These are phyloP conservation scores for Cyrtodaria siliqua DNA, from an alignment of 2,888 invertebrate genomes.

Conservation along the genomic window DNA sequence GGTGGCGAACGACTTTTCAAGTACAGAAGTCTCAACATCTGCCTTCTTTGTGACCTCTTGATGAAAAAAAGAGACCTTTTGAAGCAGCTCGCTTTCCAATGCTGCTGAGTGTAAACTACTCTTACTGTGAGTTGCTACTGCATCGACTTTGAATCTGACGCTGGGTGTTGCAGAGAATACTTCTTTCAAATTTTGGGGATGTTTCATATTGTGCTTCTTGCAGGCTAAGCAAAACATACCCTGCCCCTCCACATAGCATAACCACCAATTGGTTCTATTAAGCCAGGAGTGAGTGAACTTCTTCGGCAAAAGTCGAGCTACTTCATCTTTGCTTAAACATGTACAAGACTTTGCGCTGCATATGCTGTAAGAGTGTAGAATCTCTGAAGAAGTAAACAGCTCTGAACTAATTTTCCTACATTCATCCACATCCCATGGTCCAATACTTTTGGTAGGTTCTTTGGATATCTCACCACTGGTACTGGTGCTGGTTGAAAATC, in stretches of 20 bases:
- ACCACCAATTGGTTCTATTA: constrained; percentile 19
- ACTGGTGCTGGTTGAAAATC: too few relatives aligned
- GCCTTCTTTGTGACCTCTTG: constrained; percentile 17
- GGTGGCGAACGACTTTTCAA: constrained; percentile 16
- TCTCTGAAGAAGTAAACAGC: neutral
- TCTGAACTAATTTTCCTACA: neutral
- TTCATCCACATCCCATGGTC: neutral
- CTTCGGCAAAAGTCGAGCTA: constrained; percentile 2
- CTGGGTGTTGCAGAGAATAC: constrained; percentile 23
- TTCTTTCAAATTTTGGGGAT: constrained; percentile 19
- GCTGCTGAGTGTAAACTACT: neutral
- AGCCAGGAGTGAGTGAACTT: constrained; percentile 12
- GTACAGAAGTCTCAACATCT: constrained; percentile 11
- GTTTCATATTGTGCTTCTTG: constrained; percentile 27
- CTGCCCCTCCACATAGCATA: constrained; percentile 23
- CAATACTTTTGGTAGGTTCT: too few relatives aligned
- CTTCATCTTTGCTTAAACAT: neutral
- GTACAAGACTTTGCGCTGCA: constrained; percentile 2
- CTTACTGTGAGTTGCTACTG: constrained; percentile 5
- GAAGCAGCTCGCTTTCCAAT: constrained; percentile 22
- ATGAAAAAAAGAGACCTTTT: constrained; percentile 21
- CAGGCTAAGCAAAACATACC: constrained; percentile 35
- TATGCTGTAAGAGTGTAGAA: neutral
- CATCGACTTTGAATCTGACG: constrained; percentile 16
- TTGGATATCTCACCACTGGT: too few relatives aligned